These are phyloP conservation scores for Hexactinellida sp. DNA, from an alignment of 37 sponge, comb jelly and placozoan genomes.

Conservation along the genomic window DNA sequence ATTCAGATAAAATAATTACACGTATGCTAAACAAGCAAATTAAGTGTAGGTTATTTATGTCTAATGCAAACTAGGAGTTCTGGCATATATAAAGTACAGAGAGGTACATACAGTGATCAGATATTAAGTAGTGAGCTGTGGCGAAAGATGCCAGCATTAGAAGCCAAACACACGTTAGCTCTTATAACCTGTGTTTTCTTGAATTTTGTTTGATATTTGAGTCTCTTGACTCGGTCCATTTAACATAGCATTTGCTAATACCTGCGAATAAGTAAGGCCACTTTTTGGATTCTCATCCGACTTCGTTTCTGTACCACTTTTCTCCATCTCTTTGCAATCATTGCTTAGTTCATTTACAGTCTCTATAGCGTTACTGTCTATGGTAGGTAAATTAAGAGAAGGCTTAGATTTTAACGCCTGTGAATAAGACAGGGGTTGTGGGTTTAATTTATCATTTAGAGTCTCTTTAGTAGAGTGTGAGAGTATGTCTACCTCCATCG, in stretches of 20 bases:
- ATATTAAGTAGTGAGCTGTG: not conserved
- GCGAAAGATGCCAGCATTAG: not conserved
- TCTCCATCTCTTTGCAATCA: not conserved
- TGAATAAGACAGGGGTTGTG: not conserved
- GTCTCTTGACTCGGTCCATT: not conserved
- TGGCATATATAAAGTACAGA: constrained; percentile 9
- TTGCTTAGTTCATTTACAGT: not conserved
- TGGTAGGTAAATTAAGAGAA: not conserved
- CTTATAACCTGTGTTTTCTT: not conserved
- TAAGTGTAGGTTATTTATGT: not conserved
- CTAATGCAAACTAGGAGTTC: not conserved
- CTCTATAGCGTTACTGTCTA: not conserved
- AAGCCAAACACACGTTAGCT: not conserved
- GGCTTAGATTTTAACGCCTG: not conserved
- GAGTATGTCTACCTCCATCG: not conserved
- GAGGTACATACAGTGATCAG: constrained; percentile 15
- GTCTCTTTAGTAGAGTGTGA: not conserved
- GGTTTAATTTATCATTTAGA: not conserved
- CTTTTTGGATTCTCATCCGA: too few relatives aligned
- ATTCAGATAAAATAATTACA: constrained; percentile 13
- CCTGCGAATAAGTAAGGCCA: not conserved
- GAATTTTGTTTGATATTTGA: not conserved
- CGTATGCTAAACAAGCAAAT: not conserved
- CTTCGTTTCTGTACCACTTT: too few relatives aligned
- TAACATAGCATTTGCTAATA: not conserved